Evolutionary conservation across 2,797 vertebrate genomes (phyloP), one percentile per base, ranked within the genome.

Genomic region (Merluccius polli): DNA sequence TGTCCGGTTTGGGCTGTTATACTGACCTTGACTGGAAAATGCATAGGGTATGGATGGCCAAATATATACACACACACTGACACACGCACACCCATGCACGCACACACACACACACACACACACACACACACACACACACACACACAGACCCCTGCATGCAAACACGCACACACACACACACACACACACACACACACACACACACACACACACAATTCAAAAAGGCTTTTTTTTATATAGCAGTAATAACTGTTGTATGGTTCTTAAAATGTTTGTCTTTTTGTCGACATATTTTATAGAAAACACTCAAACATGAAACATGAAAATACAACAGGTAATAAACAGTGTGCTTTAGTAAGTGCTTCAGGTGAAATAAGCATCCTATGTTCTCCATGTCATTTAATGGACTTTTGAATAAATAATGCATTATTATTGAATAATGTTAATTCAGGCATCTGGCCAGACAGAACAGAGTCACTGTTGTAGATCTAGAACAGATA

Each of bases 1-100:
- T 12, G 84, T 90, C 81, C 72, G 77, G 86, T 86, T 83, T 87
- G 84, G 83, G 84, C 85, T 85, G 27, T 83, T 86, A 86, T 85
- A 93, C 89, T 84, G 90, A 89, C 91, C 90, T 90, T 94, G 82
- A 88, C 81, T 82, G 80, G 90, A 89, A 95, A 95, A 97, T 96
- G 95, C 96, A 97, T 96, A 96, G 95, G 94, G 76, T 73, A 95
- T 90, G 89, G 80, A 88, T 89, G 82, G 82, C 71, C 83, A 84
- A 78, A 90, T 87, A 92, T 73, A 31, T n/a, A 80, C 76, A 77
- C 44, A 81, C 70, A 59, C 73, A 86, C 79, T 75, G 63, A 82
- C 69, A 77, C 70, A 81, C 72, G 84, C 70, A 36, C 70, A 71
- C 70, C 38, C 33, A 71, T 35, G 9, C 70, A 38, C 16, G 24